These are phyloP conservation scores for Tetrapedia diversipes DNA, from an alignment of 2,888 invertebrate genomes.

Conservation along the genomic window DNA sequence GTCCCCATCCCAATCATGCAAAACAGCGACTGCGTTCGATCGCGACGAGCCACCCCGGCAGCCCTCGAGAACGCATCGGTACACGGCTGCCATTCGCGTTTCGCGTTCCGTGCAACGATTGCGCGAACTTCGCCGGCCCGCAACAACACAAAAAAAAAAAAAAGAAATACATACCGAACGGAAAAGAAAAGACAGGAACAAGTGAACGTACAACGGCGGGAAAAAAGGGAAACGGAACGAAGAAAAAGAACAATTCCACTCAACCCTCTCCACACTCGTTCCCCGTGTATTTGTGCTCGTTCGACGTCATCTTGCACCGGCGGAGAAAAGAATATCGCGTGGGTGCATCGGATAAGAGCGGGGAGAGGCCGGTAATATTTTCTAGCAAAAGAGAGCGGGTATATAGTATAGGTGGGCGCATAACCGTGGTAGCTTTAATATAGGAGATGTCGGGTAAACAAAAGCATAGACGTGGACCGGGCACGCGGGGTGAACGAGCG, in stretches of 20 bases:
- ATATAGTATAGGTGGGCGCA: constrained; percentile 53
- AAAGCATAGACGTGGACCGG: constrained; percentile 77
- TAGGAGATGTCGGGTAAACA: constrained; percentile 81
- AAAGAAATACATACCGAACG: neutral
- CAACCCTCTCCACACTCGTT: constrained; percentile 7
- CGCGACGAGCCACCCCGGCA: constrained; percentile 9
- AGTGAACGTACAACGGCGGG: too few relatives aligned
- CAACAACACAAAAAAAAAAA: neutral
- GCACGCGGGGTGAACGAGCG: constrained; percentile 73
- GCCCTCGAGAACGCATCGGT: constrained; percentile 21
- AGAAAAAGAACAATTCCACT: constrained; percentile 15
- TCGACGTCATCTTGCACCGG: constrained; percentile 49
- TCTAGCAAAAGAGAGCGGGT: constrained; percentile 62
- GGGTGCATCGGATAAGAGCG: constrained; percentile 54
- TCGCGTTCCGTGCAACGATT: constrained; percentile 26
- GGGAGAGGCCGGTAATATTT: constrained; percentile 60
- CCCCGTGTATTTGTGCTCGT: constrained; percentile 47
- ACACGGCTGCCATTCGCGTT: constrained; percentile 27
- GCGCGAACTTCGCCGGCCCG: constrained; percentile 5
- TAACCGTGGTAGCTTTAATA: constrained; percentile 77
- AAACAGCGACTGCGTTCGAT: constrained; percentile 6
- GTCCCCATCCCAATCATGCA: neutral
- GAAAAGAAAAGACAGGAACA: constrained; percentile 2
- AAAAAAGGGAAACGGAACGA: neutral
- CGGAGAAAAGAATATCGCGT: constrained; percentile 57